Evolutionary conservation across 2,113 vertebrate genomes (phyloP), one percentile per base, ranked within the genome.

Genomic region (Pristiophorus japonicus): DNA sequence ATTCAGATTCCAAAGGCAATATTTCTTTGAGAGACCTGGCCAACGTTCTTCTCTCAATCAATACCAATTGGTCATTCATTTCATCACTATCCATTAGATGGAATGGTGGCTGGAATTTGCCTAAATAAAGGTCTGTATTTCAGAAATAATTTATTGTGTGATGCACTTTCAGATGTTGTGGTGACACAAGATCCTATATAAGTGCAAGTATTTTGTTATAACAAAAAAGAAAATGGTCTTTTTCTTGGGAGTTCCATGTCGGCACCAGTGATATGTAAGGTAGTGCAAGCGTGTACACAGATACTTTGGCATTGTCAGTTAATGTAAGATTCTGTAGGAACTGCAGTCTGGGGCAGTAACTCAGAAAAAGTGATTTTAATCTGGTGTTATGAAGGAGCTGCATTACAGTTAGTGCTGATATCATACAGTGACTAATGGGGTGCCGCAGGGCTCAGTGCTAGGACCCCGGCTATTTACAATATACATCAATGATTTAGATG

Each of bases 331-430:
- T 30, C 3, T 14, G 4, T 81, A 81, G 78, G 27, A 90, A 90
- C 51, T 55, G 27, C 51, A 62, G 12, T 34, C 51, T 90, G 14
- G 18, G 30, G 12, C 12, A 90, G 11, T 90, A 59, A 55, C 12
- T 90, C 87, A 90, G 27, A 55, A 90, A 87, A 18, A 27, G 84
- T 47, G 84, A 85, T 85, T 24, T 85, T 85, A 85, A 22, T 85
- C 2, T 8, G n/a, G 20, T 42, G 22, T 85, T 47, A 88, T 87
- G 45, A 87, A 87, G 45, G 42, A 51, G 20, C 22, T 34, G 24
- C 51, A 88, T 88, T 88, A 59, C 51, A 14, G 47, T 59, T 88
- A 55, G 3, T 59, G 85, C 1, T 87, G 45, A 51, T 27, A 6
- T 10, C 42, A 55, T n/a, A n/a, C n/a, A n/a, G n/a, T n/a, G n/a